These are phyloP conservation scores for Montipora capitata DNA, from an alignment of 92 coral and sea anemone species.

Conservation along the genomic window DNA sequence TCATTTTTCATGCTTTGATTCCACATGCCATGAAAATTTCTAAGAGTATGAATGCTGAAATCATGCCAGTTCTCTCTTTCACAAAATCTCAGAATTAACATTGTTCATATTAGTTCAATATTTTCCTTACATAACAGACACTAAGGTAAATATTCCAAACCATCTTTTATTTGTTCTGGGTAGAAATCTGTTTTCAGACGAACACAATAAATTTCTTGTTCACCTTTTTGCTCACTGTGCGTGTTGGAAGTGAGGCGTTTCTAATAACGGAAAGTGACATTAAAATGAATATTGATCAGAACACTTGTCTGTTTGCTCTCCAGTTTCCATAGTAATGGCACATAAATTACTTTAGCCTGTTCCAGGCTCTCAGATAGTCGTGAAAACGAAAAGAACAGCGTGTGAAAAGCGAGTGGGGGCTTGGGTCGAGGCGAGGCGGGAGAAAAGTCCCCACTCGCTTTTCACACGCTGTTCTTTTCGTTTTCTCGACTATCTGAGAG, in stretches of 20 bases:
- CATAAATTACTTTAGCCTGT: too few species aligned
- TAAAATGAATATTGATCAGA: neutral
- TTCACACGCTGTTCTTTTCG: too few species aligned
- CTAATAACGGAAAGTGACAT: conserved; percentile 48
- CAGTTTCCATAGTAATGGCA: neutral
- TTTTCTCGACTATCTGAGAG: too few species aligned
- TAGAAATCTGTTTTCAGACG: neutral
- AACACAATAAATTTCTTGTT: neutral
- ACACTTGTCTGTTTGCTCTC: neutral
- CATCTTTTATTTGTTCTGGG: neutral
- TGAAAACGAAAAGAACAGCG: too few species aligned
- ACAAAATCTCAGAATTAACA: neutral
- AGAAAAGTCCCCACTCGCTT: too few species aligned
- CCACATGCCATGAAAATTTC: neutral
- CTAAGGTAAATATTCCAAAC: neutral
- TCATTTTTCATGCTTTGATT: neutral
- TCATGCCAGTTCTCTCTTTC: neutral
- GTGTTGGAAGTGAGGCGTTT: conserved; percentile 95
- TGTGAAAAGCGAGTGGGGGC: too few species aligned
- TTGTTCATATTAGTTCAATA: neutral
- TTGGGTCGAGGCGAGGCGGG: too few species aligned
- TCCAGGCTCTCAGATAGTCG: too few species aligned
- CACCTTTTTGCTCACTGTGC: conserved; percentile 91
- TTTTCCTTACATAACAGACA: neutral
- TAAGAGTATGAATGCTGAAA: neutral